phyloP scores from a whole-genome alignment of 92 coral and sea anemone species.

The Zoanthus sansibaricus region DNA sequence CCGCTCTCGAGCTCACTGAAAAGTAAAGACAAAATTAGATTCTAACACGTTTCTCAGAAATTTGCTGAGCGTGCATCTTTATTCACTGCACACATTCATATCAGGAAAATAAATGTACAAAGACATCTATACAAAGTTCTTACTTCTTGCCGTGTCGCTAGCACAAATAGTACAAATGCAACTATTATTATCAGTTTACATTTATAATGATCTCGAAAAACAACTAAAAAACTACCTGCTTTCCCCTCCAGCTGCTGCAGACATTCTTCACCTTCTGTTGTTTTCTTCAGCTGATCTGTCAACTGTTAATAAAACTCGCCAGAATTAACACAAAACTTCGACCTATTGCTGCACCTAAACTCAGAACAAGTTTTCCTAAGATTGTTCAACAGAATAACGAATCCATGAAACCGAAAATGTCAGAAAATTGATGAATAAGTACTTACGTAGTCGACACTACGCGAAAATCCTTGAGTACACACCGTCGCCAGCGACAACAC shows the following conservation, averaged over 20 bases:
- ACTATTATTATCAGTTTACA: conserved; percentile 8
- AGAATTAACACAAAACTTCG: conserved; percentile 27
- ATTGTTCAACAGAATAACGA: conserved; percentile 12
- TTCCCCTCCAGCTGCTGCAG: conserved; percentile 23
- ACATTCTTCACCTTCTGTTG: conserved; percentile 19
- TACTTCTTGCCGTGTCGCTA: conserved; percentile 26
- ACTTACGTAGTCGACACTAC: conserved; percentile 26
- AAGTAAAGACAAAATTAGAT: conserved; percentile 23
- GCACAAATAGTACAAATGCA: background rate
- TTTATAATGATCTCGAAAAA: conserved; percentile 1
- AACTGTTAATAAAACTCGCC: conserved; percentile 15
- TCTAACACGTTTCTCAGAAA: conserved; percentile 31
- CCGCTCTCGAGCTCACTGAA: conserved; percentile 39
- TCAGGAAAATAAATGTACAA: conserved; percentile 27
- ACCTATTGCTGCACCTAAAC: conserved; percentile 23
- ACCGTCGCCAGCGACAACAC: conserved; percentile 30
- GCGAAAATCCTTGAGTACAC: conserved; percentile 27
- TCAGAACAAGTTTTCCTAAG: conserved; percentile 17
- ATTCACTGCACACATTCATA: conserved; percentile 14
- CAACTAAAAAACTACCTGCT: conserved; percentile 7
- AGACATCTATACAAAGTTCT: conserved; percentile 17
- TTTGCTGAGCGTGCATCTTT: conserved; percentile 18
- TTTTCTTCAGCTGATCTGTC: conserved; percentile 22
- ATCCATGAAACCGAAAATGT: conserved; percentile 20
- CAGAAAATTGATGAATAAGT: conserved; percentile 19